Base-by-base conservation (phyloP, 2,888 invertebrate species). In the Cephus nigrinus region DNA sequence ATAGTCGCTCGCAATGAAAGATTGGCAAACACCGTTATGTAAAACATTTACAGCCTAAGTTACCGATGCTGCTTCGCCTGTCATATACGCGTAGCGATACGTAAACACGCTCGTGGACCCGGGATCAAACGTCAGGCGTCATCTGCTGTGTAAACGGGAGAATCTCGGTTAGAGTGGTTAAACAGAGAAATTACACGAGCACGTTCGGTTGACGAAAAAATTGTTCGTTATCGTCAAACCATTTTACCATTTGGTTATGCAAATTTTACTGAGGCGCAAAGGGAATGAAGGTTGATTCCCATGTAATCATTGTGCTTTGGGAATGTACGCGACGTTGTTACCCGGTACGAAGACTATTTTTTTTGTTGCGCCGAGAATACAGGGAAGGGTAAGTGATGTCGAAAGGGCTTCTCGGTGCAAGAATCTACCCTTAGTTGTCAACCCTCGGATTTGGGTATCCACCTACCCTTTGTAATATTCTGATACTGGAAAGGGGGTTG, bases 1-100 rank as follows among this genome's bases (percentile, higher is more conserved):
- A 78, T 82, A 82, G 81, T 81, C 82, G 82, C 79, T 79, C 31
- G 76, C 72, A 72, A 77, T 75, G 73, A 78, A 78, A 81, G 80
- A 82, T 80, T 75, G 78, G 77, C 69, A 82, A 81, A 80, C 81
- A 81, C 69, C 75, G 79, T 79, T 76, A 76, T 69, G 76, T 75
- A 75, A 80, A 73, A 73, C 23, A 55, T 55, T 55, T 55, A 55
- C 55, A 23, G 23, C 2, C 55, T 9, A 55, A 5, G 55, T 55
- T 55, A 9, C 55, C 55, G 23, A 55, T 55, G 55, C 23, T 23
- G 23, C 55, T 55, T 23, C 9, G 55, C 55, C 5, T 55, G 55
- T 23, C 55, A 23, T 23, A 23, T 15, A 9, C 15, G 55, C 23
- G 55, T 2, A 23, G 55, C 23, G 23, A 55, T 55, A 9, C 55